These are phyloP conservation scores for Pammene fasciana DNA, from an alignment of 2,888 invertebrate species.

Conservation along the genomic window DNA sequence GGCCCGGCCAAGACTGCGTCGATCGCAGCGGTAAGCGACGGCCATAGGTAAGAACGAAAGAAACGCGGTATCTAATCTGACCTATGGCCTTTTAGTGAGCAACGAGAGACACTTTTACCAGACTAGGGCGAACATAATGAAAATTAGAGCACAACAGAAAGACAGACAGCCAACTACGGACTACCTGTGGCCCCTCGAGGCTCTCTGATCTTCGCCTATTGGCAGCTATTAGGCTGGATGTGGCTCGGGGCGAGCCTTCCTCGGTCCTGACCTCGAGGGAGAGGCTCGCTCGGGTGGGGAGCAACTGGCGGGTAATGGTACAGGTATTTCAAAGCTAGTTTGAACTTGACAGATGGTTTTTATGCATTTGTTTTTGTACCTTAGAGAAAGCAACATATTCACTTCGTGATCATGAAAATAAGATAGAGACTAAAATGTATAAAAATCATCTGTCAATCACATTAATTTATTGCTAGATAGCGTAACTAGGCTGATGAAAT, in stretches of 20 bases:
- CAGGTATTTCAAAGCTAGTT: background rate
- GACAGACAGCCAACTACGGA: constrained; percentile 50
- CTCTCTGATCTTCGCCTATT: constrained; percentile 83
- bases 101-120: background rate
- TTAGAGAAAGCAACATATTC: too few relatives aligned
- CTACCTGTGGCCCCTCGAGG: constrained; percentile 84
- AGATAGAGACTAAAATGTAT: too few relatives aligned
- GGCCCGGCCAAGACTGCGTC: too few relatives aligned
- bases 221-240: constrained; percentile 75
- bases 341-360: too few relatives aligned
- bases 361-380: too few relatives aligned
- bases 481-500: background rate
- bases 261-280: constrained; percentile 84
- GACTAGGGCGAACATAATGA: constrained; percentile 24
- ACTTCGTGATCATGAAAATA: too few relatives aligned
- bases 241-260: constrained; percentile 69
- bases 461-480: constrained; percentile 20
- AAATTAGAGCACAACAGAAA: constrained; percentile 18
- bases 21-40: too few relatives aligned
- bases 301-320: constrained; percentile 66
- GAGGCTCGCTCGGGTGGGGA: constrained; percentile 84
- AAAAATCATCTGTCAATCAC: too few relatives aligned
- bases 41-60: too few relatives aligned
- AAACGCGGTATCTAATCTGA: too few relatives aligned
- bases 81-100: too few relatives aligned